Conservation (phyloP, 2,888 invertebrate species). For the Torymus tubicola region DNA sequence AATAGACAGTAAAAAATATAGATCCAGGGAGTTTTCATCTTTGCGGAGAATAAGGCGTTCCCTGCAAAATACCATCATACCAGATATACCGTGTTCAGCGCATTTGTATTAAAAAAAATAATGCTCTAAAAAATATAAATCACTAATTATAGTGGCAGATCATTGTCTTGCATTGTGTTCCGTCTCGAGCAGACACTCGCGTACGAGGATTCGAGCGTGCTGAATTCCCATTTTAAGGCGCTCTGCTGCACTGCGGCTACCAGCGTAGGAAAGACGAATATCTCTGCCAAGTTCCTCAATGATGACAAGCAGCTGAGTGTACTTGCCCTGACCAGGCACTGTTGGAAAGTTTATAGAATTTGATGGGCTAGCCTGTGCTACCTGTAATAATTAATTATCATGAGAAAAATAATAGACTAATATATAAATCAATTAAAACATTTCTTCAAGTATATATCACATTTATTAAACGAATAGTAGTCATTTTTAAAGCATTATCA, state of each 20-base stretch:
- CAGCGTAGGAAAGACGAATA: slow-evolving; percentile 74
- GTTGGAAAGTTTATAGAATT: slow-evolving; percentile 73
- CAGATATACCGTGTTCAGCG: slow-evolving; percentile 43
- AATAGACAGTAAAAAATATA: slow-evolving; percentile 53
- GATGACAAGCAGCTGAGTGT: slow-evolving; percentile 74
- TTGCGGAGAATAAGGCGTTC: slow-evolving; percentile 57
- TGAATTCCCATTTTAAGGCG: slow-evolving; percentile 75
- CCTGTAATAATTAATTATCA: slow-evolving; percentile 52
- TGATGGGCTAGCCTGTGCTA: slow-evolving; percentile 73
- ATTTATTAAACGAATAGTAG: neutral
- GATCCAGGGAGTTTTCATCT: slow-evolving; percentile 55
- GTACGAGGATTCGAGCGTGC: slow-evolving; percentile 73
- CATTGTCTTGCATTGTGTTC: slow-evolving; percentile 75
- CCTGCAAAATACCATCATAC: slow-evolving; percentile 52
- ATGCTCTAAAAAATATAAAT: slow-evolving; percentile 55
- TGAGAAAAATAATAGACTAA: too few species aligned
- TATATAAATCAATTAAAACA: neutral
- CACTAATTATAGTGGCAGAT: slow-evolving; percentile 64
- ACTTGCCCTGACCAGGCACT: slow-evolving; percentile 75
- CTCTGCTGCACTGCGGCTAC: slow-evolving; percentile 74
- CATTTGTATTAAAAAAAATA: slow-evolving; percentile 53
- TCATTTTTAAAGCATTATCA: too few species aligned
- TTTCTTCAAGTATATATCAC: neutral
- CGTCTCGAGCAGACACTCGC: slow-evolving; percentile 74
- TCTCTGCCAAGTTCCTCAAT: slow-evolving; percentile 77